Conservation (phyloP, 2,113 vertebrate species). For the Ariopsis seemanni region DNA sequence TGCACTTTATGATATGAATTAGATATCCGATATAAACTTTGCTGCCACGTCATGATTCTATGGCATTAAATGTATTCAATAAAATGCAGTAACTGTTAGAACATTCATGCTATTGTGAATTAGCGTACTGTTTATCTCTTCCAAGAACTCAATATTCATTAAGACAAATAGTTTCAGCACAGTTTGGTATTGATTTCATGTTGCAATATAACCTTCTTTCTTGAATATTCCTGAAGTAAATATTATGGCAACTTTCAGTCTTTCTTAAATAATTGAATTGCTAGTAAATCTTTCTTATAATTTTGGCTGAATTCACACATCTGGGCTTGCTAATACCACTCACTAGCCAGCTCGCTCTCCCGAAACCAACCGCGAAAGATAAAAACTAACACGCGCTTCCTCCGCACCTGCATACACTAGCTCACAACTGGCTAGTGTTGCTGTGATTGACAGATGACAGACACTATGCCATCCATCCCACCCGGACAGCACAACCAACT, state of each 20-base stretch:
- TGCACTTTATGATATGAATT: conserved; percentile 2
- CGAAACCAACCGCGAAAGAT: neutral
- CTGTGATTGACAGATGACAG: neutral
- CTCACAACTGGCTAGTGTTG: neutral
- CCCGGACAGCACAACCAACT: neutral
- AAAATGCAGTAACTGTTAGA: neutral
- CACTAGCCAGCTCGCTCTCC: neutral
- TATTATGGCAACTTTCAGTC: neutral
- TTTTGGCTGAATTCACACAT: neutral
- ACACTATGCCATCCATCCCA: neutral
- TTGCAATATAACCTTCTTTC: neutral
- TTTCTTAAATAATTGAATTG: neutral
- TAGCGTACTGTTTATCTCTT: neutral
- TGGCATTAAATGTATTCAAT: neutral
- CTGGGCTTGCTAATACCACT: neutral
- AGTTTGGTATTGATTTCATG: neutral
- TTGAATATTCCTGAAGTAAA: neutral
- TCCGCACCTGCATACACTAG: neutral
- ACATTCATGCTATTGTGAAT: neutral
- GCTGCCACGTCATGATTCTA: neutral
- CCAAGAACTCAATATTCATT: neutral
- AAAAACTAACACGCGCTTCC: neutral
- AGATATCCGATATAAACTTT: neutral
- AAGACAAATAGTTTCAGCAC: neutral
- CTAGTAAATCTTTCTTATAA: neutral